Evolutionary conservation across 2,113 vertebrate genomes (phyloP), one percentile per base, ranked within the genome.

Genomic region (Larimichthys polyactis): DNA sequence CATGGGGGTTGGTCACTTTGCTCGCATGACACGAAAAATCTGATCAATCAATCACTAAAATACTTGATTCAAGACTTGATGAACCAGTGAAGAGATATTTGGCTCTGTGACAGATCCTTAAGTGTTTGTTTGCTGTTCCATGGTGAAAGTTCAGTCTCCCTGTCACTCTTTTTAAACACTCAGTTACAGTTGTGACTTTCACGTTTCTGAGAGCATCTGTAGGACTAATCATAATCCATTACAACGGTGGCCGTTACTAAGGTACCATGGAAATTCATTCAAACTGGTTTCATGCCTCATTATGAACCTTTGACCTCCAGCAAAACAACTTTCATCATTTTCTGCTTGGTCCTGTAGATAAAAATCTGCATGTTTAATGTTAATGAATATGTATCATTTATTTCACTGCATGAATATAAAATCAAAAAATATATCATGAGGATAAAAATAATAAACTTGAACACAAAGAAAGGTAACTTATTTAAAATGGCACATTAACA

Each of bases 201-300:
- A 85, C 58, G 10, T 55, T 66, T 54, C 66, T 66, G 68, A 81
- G 55, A 15, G 16, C 55, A 60, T 67, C 63, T 71, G 57, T 63
- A 32, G 55, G 24, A 69, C 49, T 82, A 22, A 63, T 79, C 55
- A 20, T 74, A 82, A 83, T 89, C 80, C 64, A 90, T 91, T 85
- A 71, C 57, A 71, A 79, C 11, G 29, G 52, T 24, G 71, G 20
- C 79, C 27, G 5, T 67, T 71, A 75, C 64, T 66, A 84, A 82
- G 29, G 16, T 55, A 20, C 60, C 82, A 32, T 89, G 82, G 57
- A 89, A 89, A 90, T 83, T 3, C 52, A 75, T 85, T 79, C 77
- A 15, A 55, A 78, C 57, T 58, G 72, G 54, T 79, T 80, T 86
- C 85, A 86, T 22, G 75, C 51, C 68, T 84, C 73, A 51, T 81